A percentile compares a stretch with the other conserved stretches of the same genome.
Evolutionary conservation across 2,888 invertebrate species (phyloP).

Genomic region (Trypoxylon attenuatum): DNA sequence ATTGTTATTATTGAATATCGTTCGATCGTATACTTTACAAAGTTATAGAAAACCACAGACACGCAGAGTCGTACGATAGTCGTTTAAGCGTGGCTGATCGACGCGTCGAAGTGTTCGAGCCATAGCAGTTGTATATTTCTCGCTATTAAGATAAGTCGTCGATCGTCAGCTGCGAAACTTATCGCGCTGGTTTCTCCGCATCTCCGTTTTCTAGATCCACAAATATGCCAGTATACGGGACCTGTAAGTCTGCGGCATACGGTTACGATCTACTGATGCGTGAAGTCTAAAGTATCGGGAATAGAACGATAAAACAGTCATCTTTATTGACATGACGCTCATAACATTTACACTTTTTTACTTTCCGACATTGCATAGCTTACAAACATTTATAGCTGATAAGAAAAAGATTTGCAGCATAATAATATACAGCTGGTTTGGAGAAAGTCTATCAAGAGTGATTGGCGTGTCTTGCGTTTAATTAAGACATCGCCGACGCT

Average conservation of each 20-base stretch:
- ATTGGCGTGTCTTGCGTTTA: too few species aligned
- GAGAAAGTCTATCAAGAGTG: too few species aligned
- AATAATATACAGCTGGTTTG: too few species aligned
- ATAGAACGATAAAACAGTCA: too few species aligned
- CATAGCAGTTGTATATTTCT: constrained; percentile 28
- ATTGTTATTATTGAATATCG: constrained; percentile 62
- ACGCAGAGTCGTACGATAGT: constrained; percentile 24
- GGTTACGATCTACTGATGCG: not conserved
- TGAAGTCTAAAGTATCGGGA: too few species aligned
- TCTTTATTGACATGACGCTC: too few species aligned
- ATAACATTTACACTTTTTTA: too few species aligned
- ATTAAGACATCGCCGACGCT: too few species aligned
- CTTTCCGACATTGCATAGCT: too few species aligned
- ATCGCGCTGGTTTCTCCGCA: constrained; percentile 34
- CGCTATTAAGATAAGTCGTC: constrained; percentile 48
- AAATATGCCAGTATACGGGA: constrained; percentile 15
- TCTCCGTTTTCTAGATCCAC: constrained; percentile 27
- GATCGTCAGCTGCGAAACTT: constrained; percentile 41
- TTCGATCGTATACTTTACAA: constrained; percentile 54
- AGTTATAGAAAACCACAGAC: constrained; percentile 56
- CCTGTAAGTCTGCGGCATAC: constrained; percentile 7
- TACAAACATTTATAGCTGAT: too few species aligned
- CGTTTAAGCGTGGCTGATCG: constrained; percentile 16
- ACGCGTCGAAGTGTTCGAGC: constrained; percentile 16
- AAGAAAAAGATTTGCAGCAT: too few species aligned